Percentiles rank a stretch among this genome's conserved stretches.
Conservation (phyloP, 2,797 vertebrate species). For the Ctenopoma kingsleyae region DNA sequence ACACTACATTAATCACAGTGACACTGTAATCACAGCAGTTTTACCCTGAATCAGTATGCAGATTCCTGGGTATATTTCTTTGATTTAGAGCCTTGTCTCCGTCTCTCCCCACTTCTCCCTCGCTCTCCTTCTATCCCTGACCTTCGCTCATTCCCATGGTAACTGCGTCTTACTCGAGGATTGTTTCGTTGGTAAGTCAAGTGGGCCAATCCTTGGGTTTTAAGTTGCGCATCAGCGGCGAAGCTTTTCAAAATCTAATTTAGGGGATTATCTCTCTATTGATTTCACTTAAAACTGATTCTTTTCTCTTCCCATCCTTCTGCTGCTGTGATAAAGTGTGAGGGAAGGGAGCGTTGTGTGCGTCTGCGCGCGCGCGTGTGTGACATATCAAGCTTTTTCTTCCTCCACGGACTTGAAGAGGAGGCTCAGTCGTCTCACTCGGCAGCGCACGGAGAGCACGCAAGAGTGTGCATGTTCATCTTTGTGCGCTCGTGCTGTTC, state of each 20-base stretch:
- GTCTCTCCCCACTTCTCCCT: constrained; percentile 34
- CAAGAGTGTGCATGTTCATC: constrained; percentile 29
- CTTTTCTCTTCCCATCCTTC: constrained; percentile 70
- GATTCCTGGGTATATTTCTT: constrained; percentile 60
- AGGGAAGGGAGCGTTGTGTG: constrained; percentile 28
- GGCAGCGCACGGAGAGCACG: constrained; percentile 43
- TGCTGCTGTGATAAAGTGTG: constrained; percentile 65
- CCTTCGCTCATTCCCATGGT: constrained; percentile 80
- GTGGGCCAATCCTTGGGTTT: constrained; percentile 75
- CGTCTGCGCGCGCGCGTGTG: constrained; percentile 25
- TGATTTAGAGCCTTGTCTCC: constrained; percentile 54
- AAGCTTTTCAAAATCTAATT: constrained; percentile 86
- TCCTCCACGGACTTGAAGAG: constrained; percentile 52
- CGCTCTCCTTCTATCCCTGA: constrained; percentile 72
- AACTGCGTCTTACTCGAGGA: constrained; percentile 73
- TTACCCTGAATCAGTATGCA: constrained; percentile 54
- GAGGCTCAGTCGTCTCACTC: constrained; percentile 64
- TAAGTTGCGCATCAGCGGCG: constrained; percentile 68
- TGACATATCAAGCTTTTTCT: constrained; percentile 33
- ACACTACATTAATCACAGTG: constrained; percentile 66
- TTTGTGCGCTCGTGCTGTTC: constrained; percentile 39
- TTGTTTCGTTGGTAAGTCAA: constrained; percentile 77
- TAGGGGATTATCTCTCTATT: constrained; percentile 86
- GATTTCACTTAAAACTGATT: constrained; percentile 85
- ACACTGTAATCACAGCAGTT: constrained; percentile 68